Evolutionary conservation across 2,888 invertebrate genomes (phyloP), one percentile per base, ranked within the genome.

Genomic region (Dryobotodes eremita): DNA sequence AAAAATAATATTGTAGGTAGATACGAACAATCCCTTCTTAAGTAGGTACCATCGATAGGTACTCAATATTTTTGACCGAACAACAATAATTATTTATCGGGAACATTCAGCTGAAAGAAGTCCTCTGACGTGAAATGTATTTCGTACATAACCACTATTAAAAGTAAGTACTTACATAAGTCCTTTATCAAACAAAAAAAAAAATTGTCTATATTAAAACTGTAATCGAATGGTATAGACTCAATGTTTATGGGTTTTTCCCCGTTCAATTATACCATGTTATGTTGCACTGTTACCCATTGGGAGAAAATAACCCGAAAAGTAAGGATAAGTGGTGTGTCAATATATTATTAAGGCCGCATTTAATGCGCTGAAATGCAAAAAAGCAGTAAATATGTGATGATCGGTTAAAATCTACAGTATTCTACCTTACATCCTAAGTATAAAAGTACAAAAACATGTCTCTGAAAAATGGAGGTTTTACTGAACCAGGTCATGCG

Each of bases 361-460:
- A 13, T n/a, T n/a, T 57, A n/a, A n/a, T 13, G 15, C 1, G 0
- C 6, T 15, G 13, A 59, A 59, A 15, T 59, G 13, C n/a, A 26
- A 59, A 11, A 57, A n/a, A 57, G 4, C 2, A n/a, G n/a, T n/a
- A 26, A 59, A 15, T 15, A 15, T 7, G 15, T 15, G 15, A 59
- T 26, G 15, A 26, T 59, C 26, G 26, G 59, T 59, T 26, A 26
- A 7, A 26, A 26, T 26, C 57, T 57, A 26, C 26, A 26, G 26
- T 59, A 31, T 31, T 2, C 17, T 68, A 48, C 0, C 17, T 36
- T 62, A n/a, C 62, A 55, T 77, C 7, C 53, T 68, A 77, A 11
- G 36, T 55, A 69, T 61, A 77, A 48, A 78, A 62, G 61, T 69
- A 78, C 1, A 78, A 62, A 78, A 69, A 77, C 57, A 78, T 77